Conservation (phyloP, 2,113 vertebrate species). For the Microcebus jonahi region DNA sequence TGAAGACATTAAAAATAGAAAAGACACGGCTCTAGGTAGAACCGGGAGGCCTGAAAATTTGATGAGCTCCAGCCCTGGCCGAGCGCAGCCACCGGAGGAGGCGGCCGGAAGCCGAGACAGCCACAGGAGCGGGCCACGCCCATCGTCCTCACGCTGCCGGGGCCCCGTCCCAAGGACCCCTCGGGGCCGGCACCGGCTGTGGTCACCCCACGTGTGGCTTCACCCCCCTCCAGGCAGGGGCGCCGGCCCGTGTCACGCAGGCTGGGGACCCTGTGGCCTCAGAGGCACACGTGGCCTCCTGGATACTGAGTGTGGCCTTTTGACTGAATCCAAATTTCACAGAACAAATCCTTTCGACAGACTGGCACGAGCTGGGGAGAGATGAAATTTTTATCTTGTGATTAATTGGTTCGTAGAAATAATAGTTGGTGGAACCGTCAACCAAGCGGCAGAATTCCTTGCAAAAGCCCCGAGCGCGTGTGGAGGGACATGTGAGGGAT, state of each 20-base stretch:
- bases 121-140: rapidly evolving
- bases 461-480: rapidly evolving
- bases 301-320: too few relatives aligned
- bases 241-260: too few relatives aligned
- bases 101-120: neutral
- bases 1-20: constrained; percentile 82
- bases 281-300: too few relatives aligned
- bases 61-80: constrained; percentile 53
- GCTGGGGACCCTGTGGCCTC: too few relatives aligned
- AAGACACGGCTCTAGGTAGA: constrained; percentile 64
- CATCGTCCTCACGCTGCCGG: neutral
- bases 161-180: rapidly evolving
- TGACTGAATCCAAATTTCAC: too few relatives aligned
- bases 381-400: neutral
- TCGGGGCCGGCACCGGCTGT: too few relatives aligned
- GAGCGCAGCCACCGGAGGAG: neutral
- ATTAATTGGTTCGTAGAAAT: neutral
- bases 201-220: too few relatives aligned
- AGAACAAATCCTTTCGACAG: too few relatives aligned
- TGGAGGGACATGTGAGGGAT: too few relatives aligned
- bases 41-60: constrained; percentile 77
- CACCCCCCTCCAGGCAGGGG: too few relatives aligned
- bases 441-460: rapidly evolving
- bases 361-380: rapidly evolving
- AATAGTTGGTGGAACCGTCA: rapidly evolving